Conservation (phyloP, 37 sponge, comb jelly and placozoan species). For the Lycopodina hypogea region DNA sequence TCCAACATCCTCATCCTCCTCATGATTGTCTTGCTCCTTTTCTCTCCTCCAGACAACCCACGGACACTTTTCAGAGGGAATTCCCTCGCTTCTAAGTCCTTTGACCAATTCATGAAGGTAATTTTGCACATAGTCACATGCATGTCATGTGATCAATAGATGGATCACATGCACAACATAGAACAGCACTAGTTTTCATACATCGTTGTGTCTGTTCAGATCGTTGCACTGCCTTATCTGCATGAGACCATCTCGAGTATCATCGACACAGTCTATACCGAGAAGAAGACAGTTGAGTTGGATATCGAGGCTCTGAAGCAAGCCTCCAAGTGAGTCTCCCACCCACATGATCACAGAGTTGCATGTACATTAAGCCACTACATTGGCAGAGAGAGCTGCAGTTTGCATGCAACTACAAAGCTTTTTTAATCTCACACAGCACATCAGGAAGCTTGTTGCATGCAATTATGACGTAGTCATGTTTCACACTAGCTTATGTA, state of each 20-base stretch:
- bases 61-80: slow-evolving; percentile 83
- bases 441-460: too few relatives aligned
- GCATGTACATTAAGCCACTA: too few relatives aligned
- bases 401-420: too few relatives aligned
- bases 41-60: slow-evolving; percentile 31
- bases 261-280: slow-evolving; percentile 71
- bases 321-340: slow-evolving; percentile 47
- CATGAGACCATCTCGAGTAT: slow-evolving; percentile 61
- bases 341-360: too few relatives aligned
- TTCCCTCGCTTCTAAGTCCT: slow-evolving; percentile 83
- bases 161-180: background rate
- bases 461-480: too few relatives aligned
- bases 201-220: slow-evolving; percentile 24
- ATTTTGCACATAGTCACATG: background rate
- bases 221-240: slow-evolving; percentile 80
- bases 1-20: too few relatives aligned
- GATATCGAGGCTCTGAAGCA: slow-evolving; percentile 64
- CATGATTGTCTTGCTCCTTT: too few relatives aligned
- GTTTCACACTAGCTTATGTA: too few relatives aligned
- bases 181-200: background rate
- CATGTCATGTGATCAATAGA: background rate
- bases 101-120: slow-evolving; percentile 97
- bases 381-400: too few relatives aligned
- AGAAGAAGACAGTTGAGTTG: slow-evolving; percentile 75
- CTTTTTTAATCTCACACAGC: too few relatives aligned